Percentiles rank a stretch among this genome's conserved stretches.
Conservation (phyloP, 2,888 invertebrate species). For the Mongoloraphidia duomilia region DNA sequence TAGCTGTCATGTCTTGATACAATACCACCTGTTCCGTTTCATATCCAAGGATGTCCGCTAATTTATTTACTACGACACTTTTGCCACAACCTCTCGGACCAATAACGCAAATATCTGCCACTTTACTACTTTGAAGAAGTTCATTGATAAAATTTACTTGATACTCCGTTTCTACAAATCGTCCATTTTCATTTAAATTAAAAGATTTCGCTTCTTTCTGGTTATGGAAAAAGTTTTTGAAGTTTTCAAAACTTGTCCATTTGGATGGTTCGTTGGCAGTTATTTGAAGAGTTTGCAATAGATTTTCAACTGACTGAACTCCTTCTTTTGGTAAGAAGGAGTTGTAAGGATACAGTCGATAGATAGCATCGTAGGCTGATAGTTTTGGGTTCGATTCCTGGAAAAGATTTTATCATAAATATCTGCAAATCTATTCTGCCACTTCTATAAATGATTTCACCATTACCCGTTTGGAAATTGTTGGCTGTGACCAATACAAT, state of each 20-base stretch:
- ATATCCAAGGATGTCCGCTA: conserved; percentile 64
- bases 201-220: neutral
- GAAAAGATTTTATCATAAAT: conserved; percentile 17
- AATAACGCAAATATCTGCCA: conserved; percentile 76
- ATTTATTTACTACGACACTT: conserved; percentile 60
- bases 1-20: conserved; percentile 94
- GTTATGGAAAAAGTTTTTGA: neutral
- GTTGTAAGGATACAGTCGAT: conserved; percentile 71
- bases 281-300: conserved; percentile 50
- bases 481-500: too few relatives aligned
- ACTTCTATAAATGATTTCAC: too few relatives aligned
- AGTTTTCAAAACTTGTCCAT: neutral
- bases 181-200: conserved; percentile 8
- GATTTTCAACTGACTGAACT: conserved; percentile 50
- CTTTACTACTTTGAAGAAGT: conserved; percentile 62
- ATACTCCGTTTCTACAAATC: conserved; percentile 56
- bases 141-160: conserved; percentile 66
- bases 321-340: conserved; percentile 67
- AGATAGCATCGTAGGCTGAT: conserved; percentile 52
- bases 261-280: conserved; percentile 1
- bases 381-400: conserved; percentile 58
- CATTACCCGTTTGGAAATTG: too few relatives aligned
- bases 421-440: too few relatives aligned
- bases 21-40: conserved; percentile 78
- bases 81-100: conserved; percentile 90